Evolutionary conservation across 2,888 invertebrate species (phyloP).

Genomic region (Melitaea athalia): DNA sequence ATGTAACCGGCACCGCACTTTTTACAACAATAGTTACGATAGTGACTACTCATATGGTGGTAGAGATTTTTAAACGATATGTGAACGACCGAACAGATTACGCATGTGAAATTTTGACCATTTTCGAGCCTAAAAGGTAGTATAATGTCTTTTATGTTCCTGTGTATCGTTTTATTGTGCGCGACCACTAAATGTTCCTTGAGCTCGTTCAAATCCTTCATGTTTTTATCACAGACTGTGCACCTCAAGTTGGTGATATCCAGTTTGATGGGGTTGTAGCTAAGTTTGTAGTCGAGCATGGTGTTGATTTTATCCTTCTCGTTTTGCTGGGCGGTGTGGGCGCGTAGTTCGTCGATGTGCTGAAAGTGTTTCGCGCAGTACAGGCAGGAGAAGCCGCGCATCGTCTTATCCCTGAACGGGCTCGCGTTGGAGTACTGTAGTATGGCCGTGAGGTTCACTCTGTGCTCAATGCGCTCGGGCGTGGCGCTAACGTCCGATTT

Average conservation of each 20-base stretch:
- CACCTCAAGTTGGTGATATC: conserved; percentile 71
- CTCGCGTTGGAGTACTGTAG: conserved; percentile 77
- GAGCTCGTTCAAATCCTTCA: conserved; percentile 66
- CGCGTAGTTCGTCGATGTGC: conserved; percentile 62
- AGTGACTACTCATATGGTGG: conserved; percentile 77
- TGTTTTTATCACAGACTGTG: conserved; percentile 59
- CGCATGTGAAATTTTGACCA: conserved; percentile 68
- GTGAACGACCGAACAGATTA: conserved; percentile 69
- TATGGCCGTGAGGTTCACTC: conserved; percentile 73
- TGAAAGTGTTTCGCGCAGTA: conserved; percentile 71
- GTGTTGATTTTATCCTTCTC: conserved; percentile 74
- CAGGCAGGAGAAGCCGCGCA: conserved; percentile 73
- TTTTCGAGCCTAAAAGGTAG: conserved; percentile 70
- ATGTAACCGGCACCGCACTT: conserved; percentile 75
- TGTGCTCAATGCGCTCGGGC: conserved; percentile 76
- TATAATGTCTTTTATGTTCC: conserved; percentile 74
- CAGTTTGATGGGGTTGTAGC: conserved; percentile 75
- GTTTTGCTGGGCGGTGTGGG: conserved; percentile 63
- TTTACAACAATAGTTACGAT: conserved; percentile 74
- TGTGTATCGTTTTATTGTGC: conserved; percentile 68
- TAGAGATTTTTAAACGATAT: conserved; percentile 75
- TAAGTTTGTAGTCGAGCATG: conserved; percentile 75
- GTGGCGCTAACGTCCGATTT: conserved; percentile 72
- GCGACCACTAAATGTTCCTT: conserved; percentile 65
- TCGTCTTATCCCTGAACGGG: conserved; percentile 75